These are phyloP conservation scores for Marronus borbonicus DNA, from an alignment of 2,888 invertebrate genomes.

Conservation along the genomic window DNA sequence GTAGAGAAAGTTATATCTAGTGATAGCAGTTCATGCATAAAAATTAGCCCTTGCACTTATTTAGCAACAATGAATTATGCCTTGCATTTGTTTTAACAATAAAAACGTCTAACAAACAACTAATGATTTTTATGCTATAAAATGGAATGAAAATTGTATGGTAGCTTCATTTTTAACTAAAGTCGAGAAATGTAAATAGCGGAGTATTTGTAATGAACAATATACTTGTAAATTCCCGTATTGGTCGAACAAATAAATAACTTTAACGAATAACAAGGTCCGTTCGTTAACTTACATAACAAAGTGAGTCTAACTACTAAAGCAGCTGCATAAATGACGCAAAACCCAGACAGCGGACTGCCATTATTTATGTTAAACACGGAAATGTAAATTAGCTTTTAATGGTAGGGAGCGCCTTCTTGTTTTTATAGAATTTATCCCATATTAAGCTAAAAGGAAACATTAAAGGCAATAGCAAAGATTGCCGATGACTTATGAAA, in stretches of 20 bases:
- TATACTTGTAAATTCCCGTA: too few species aligned
- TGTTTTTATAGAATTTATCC: neutral
- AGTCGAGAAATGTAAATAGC: too few species aligned
- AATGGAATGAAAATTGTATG: too few species aligned
- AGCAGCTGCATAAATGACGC: neutral
- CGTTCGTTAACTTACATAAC: neutral
- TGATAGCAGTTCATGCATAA: too few species aligned
- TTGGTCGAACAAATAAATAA: neutral
- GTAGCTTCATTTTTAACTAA: too few species aligned
- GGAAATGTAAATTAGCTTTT: slow-evolving; percentile 4
- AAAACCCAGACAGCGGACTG: neutral
- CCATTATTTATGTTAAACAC: neutral
- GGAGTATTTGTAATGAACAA: too few species aligned
- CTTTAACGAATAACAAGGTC: neutral
- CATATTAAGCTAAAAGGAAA: neutral
- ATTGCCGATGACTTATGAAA: neutral
- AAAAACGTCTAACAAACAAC: too few species aligned
- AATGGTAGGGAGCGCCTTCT: neutral
- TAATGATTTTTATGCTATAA: too few species aligned
- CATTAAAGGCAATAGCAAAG: neutral
- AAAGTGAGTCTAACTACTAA: neutral
- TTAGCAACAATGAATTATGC: too few species aligned
- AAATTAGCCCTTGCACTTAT: too few species aligned
- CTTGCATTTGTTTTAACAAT: too few species aligned
- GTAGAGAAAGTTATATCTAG: too few species aligned